Conservation (phyloP, 2,113 vertebrate genomes). For the Rhadina sibilatrix region DNA sequence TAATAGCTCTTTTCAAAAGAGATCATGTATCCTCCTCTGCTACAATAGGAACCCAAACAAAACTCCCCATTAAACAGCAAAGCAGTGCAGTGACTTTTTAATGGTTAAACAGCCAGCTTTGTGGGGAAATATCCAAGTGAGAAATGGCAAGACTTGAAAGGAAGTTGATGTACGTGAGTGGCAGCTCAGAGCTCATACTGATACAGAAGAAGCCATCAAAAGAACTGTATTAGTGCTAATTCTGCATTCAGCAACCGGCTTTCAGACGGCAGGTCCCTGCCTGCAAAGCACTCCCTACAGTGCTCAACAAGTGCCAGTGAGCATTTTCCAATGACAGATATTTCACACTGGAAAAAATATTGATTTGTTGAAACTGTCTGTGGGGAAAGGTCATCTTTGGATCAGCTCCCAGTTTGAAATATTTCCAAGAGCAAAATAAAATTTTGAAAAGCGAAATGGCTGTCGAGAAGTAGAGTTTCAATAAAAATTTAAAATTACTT, state of each 20-base stretch:
- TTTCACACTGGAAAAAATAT: constrained; percentile 32
- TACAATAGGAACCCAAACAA: constrained; percentile 8
- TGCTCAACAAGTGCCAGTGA: neutral
- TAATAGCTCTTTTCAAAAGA: constrained; percentile 46
- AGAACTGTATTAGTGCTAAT: neutral
- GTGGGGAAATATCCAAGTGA: constrained; percentile 27
- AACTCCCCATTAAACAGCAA: constrained; percentile 17
- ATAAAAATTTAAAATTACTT: neutral
- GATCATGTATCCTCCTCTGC: constrained; percentile 19
- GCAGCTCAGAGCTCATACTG: constrained; percentile 2
- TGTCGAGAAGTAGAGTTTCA: neutral
- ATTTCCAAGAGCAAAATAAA: neutral
- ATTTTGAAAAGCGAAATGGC: neutral
- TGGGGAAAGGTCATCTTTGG: constrained; percentile 35
- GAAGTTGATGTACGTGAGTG: neutral
- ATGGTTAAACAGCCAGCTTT: constrained; percentile 9
- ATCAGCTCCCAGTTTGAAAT: neutral
- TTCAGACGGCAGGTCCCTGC: neutral
- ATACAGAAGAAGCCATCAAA: constrained; percentile 7
- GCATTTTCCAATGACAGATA: neutral
- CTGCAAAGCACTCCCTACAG: neutral
- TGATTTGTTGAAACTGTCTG: constrained; percentile 41
- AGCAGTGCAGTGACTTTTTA: neutral
- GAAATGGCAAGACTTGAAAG: constrained; percentile 45
- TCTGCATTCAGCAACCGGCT: constrained; percentile 8